Conservation (phyloP, 2,113 vertebrate species). For the Mastomys natalensis region DNA sequence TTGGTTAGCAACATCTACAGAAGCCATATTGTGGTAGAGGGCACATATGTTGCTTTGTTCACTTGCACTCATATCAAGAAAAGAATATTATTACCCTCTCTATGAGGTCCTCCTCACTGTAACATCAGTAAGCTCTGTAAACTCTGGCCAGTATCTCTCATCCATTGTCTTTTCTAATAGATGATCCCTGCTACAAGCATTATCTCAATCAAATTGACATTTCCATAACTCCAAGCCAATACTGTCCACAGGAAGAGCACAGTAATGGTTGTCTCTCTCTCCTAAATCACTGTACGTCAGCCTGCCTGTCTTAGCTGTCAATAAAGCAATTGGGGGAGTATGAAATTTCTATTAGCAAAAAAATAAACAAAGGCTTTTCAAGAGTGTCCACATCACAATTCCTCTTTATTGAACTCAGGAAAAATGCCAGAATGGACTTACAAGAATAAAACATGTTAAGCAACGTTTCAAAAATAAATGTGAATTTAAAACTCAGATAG, state of each 20-base stretch:
- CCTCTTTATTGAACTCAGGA: neutral
- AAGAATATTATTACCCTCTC: neutral
- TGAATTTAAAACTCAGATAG: slow-evolving; percentile 8
- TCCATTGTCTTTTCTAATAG: neutral
- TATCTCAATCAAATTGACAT: neutral
- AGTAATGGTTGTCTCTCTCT: neutral
- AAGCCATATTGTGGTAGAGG: neutral
- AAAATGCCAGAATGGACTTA: neutral
- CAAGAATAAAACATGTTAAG: neutral
- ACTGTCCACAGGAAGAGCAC: neutral
- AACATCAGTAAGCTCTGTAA: neutral
- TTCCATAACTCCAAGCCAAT: neutral
- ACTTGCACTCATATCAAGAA: neutral
- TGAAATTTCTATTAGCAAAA: neutral
- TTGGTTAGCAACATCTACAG: slow-evolving; percentile 1
- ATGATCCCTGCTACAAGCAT: neutral
- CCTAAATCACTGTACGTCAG: neutral
- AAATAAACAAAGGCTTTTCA: neutral
- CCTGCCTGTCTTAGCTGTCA: neutral
- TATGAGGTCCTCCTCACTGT: neutral
- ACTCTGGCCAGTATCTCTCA: neutral
- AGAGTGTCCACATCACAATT: neutral
- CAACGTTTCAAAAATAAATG: neutral
- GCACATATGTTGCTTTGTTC: neutral
- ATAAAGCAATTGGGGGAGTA: neutral